These are phyloP conservation scores for Pluvialis apricaria DNA, from an alignment of 2,113 vertebrate species.

Conservation along the genomic window DNA sequence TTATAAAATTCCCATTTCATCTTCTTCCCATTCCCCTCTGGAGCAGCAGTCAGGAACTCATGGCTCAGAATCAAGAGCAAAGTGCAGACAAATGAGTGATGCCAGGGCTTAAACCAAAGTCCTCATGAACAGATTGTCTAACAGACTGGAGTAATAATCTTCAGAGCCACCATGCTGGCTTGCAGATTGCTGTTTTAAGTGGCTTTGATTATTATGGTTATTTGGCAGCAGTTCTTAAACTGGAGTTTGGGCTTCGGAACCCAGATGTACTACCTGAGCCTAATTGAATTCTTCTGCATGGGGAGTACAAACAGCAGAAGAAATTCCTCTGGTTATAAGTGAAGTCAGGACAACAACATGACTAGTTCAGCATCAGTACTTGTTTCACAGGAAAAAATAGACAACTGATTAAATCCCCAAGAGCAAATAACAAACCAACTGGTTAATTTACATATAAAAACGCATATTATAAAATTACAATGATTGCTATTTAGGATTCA, in stretches of 20 bases:
- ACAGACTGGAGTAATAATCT: slow-evolving; percentile 68
- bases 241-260: slow-evolving; percentile 19
- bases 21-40: not conserved
- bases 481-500: not conserved
- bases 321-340: not conserved
- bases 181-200: slow-evolving; percentile 63
- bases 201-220: slow-evolving; percentile 60
- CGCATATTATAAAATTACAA: not conserved
- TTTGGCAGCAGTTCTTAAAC: slow-evolving; percentile 55
- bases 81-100: slow-evolving; percentile 52
- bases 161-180: slow-evolving; percentile 59
- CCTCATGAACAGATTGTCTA: slow-evolving; percentile 62
- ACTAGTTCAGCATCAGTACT: not conserved
- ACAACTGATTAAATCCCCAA: not conserved
- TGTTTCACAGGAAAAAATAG: not conserved
- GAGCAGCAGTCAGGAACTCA: not conserved
- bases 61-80: slow-evolving; percentile 45
- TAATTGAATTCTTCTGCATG: slow-evolving; percentile 27
- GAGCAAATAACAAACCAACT: not conserved
- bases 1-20: not conserved
- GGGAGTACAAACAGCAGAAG: not conserved
- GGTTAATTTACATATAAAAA: not conserved
- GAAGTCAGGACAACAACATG: not conserved
- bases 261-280: not conserved
- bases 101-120: slow-evolving; percentile 42